These are phyloP conservation scores for Salarias fasciatus DNA, from an alignment of 2,797 vertebrate genomes.

Conservation along the genomic window DNA sequence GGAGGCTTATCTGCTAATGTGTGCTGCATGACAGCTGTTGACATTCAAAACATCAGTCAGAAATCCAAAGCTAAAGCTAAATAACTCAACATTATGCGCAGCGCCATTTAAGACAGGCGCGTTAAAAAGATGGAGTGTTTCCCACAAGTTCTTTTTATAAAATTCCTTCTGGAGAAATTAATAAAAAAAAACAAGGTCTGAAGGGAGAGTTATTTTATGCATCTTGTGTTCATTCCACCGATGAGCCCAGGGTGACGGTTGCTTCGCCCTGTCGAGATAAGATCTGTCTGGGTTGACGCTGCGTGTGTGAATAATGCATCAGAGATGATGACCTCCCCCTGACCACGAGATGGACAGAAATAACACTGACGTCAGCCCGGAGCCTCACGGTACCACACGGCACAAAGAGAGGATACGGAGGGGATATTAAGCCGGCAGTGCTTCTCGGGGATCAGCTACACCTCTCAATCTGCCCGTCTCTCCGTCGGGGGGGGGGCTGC, in stretches of 20 bases:
- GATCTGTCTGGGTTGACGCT: conserved; percentile 64
- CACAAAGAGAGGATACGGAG: conserved; percentile 53
- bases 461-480: conserved; percentile 62
- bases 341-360: conserved; percentile 75
- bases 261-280: conserved; percentile 62
- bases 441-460: conserved; percentile 71
- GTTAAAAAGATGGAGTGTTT: background rate
- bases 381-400: conserved; percentile 43
- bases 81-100: conserved; percentile 53
- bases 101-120: conserved; percentile 40
- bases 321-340: conserved; percentile 70
- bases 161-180: conserved; percentile 27
- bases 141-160: conserved; percentile 32
- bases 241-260: conserved; percentile 46
- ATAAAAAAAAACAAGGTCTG: conserved; percentile 36
- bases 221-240: conserved; percentile 45
- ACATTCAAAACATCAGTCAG: conserved; percentile 65
- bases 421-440: conserved; percentile 63
- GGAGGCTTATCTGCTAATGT: conserved; percentile 47
- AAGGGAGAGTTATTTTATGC: conserved; percentile 26
- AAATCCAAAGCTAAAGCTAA: conserved; percentile 44
- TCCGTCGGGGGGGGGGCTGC: conserved; percentile 31
- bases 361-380: conserved; percentile 71
- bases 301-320: conserved; percentile 75
- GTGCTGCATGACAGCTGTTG: conserved; percentile 57